Evolutionary conservation across 2,797 vertebrate species (phyloP).

Genomic region (Huso huso): DNA sequence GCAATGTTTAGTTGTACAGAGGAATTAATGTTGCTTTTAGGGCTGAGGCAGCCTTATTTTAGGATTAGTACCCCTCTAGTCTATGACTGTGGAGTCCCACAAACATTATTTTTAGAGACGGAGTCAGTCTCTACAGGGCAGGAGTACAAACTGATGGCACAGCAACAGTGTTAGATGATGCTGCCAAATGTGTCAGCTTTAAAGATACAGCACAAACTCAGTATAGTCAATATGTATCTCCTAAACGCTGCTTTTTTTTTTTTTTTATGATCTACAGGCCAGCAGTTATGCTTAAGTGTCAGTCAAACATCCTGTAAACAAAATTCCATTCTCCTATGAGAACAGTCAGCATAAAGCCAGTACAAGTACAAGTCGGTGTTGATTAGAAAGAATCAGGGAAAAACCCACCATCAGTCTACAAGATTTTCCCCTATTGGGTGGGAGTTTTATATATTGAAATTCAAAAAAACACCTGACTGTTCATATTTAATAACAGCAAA

Average conservation of each 20-base stretch:
- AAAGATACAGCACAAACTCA: neutral
- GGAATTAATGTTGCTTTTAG: constrained; percentile 16
- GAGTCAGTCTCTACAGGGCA: constrained; percentile 40
- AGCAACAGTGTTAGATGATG: constrained; percentile 54
- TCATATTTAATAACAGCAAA: too few relatives aligned
- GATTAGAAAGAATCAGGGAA: too few relatives aligned
- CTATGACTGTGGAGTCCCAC: constrained; percentile 21
- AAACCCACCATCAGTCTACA: too few relatives aligned
- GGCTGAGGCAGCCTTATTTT: neutral
- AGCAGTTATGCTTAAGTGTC: neutral
- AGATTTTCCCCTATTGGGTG: too few relatives aligned
- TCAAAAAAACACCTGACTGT: too few relatives aligned
- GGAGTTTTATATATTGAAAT: too few relatives aligned
- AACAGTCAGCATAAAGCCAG: neutral
- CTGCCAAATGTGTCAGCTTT: constrained; percentile 44
- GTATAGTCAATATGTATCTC: neutral
- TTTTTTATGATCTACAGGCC: neutral
- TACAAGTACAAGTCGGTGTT: too few relatives aligned
- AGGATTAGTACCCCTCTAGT: neutral
- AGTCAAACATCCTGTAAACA: neutral
- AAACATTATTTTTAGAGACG: constrained; percentile 53
- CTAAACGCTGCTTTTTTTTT: neutral
- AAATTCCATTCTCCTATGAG: neutral
- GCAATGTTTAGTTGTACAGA: neutral
- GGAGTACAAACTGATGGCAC: constrained; percentile 54